Conservation (phyloP, 2,797 vertebrate genomes). For the Pantherophis alleghaniensis region DNA sequence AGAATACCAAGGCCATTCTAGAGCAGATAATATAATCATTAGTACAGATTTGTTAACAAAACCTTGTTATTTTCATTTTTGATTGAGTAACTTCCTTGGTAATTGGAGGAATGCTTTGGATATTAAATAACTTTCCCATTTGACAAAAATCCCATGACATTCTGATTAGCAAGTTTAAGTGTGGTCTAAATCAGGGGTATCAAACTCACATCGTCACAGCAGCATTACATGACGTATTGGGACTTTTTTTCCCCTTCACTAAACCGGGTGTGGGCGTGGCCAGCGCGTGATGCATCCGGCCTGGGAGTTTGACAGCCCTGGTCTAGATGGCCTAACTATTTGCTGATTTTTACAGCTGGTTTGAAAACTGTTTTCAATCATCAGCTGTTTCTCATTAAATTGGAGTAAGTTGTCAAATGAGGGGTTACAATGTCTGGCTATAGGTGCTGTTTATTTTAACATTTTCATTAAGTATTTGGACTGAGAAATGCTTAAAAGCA, state of each 20-base stretch:
- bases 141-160: background rate
- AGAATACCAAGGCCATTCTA: background rate
- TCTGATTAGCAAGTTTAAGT: background rate
- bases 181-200: no score
- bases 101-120: background rate
- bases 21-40: background rate
- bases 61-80: background rate
- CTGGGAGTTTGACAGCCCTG: background rate
- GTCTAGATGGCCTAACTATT: background rate
- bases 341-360: background rate
- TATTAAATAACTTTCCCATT: background rate
- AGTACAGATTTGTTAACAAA: background rate
- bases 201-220: no score
- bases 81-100: background rate
- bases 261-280: no score
- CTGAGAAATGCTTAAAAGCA: background rate
- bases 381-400: background rate
- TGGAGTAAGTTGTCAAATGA: background rate
- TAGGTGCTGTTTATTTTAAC: background rate
- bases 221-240: rapidly evolving
- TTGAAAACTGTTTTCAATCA: background rate
- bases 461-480: background rate
- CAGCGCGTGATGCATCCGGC: rapidly evolving
- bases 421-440: background rate
- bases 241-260: no score